Evolutionary conservation across 2,797 vertebrate species (phyloP).

Genomic region (Clarias laeviceps): DNA sequence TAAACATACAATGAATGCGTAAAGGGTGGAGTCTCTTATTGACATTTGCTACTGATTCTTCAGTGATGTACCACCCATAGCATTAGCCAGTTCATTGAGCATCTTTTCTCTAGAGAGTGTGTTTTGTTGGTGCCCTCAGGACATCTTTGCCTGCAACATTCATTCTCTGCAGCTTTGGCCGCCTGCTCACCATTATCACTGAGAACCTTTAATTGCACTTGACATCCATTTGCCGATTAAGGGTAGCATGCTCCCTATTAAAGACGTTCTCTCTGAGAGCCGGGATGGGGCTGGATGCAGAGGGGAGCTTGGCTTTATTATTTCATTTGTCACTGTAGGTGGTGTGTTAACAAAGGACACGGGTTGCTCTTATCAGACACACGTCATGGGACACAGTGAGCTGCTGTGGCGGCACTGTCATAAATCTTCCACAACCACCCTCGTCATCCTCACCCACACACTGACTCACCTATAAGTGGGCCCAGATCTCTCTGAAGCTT

Average conservation of each 20-base stretch:
- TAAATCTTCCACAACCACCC: slow-evolving; percentile 43
- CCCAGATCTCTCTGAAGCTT: slow-evolving; percentile 1
- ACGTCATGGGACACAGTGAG: slow-evolving; percentile 51
- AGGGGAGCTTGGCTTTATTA: slow-evolving; percentile 49
- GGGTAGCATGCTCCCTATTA: slow-evolving; percentile 69
- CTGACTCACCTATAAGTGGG: slow-evolving; percentile 43
- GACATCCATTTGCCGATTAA: slow-evolving; percentile 78
- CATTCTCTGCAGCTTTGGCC: slow-evolving; percentile 62
- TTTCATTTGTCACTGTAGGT: slow-evolving; percentile 55
- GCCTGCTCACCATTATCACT: slow-evolving; percentile 69
- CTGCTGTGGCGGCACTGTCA: slow-evolving; percentile 22
- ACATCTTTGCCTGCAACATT: slow-evolving; percentile 72
- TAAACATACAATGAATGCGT: slow-evolving; percentile 10
- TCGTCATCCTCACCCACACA: slow-evolving; percentile 32
- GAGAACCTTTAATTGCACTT: slow-evolving; percentile 75
- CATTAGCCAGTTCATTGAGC: slow-evolving; percentile 56
- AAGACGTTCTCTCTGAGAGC: slow-evolving; percentile 59
- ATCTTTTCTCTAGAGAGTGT: slow-evolving; percentile 49
- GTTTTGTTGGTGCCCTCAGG: slow-evolving; percentile 65
- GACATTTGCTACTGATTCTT: slow-evolving; percentile 29
- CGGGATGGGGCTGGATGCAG: slow-evolving; percentile 46
- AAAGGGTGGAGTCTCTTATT: slow-evolving; percentile 18
- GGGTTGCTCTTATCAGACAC: slow-evolving; percentile 49
- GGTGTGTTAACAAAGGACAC: slow-evolving; percentile 44
- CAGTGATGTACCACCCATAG: slow-evolving; percentile 20